Percentiles rank a stretch among this genome's conserved stretches.
phyloP scores from a whole-genome alignment of 2,113 vertebrate genomes.

The Bothrops jararaca region DNA sequence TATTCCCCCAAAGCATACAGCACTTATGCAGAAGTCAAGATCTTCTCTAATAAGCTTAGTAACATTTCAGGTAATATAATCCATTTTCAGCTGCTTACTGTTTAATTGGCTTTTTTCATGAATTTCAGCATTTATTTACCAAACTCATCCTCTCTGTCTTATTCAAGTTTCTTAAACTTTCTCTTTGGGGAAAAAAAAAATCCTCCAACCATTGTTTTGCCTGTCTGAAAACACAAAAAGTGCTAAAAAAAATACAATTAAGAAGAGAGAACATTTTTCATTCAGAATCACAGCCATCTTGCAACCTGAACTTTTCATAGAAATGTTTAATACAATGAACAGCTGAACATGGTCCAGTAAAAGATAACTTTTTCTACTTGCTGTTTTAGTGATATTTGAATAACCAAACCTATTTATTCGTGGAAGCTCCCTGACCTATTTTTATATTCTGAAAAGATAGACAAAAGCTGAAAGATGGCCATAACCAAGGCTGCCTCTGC shows the following conservation, averaged over 20 bases:
- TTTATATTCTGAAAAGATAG: background rate
- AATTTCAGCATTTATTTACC: background rate
- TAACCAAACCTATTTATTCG: background rate
- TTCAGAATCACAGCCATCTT: background rate
- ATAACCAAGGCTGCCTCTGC: background rate
- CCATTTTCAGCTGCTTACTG: background rate
- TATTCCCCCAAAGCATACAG: background rate
- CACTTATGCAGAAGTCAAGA: background rate
- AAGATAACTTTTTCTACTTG: background rate
- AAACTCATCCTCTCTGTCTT: background rate
- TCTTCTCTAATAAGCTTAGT: background rate
- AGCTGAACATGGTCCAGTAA: background rate
- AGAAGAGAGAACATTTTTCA: background rate
- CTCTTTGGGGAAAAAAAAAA: no score
- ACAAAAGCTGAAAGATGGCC: background rate
- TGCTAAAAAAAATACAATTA: background rate
- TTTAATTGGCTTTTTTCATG: background rate
- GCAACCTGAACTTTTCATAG: background rate
- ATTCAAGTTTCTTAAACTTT: background rate
- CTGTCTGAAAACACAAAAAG: background rate
- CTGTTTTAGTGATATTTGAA: background rate
- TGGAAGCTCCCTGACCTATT: background rate
- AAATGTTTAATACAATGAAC: background rate
- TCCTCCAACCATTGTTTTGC: background rate
- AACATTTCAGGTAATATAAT: background rate